Conservation (phyloP, 2,888 invertebrate genomes). For the Raillietiella orientalis region DNA sequence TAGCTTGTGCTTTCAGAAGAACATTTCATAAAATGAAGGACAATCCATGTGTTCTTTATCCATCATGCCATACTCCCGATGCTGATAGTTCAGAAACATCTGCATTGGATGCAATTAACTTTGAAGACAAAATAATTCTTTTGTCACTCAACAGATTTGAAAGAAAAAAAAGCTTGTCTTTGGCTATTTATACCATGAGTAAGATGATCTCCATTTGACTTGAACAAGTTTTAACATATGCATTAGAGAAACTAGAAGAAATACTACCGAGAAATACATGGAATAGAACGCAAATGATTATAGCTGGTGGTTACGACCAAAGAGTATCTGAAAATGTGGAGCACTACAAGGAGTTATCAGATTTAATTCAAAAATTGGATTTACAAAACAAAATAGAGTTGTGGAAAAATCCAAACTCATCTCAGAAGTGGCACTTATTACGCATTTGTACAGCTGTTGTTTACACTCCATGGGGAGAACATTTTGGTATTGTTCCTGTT, state of each 20-base stretch:
- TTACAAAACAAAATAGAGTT: slow-evolving; percentile 41
- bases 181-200: slow-evolving; percentile 52
- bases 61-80: slow-evolving; percentile 51
- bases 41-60: slow-evolving; percentile 58
- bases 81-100: slow-evolving; percentile 22
- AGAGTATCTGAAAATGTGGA: slow-evolving; percentile 56
- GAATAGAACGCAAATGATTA: slow-evolving; percentile 32
- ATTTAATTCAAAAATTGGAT: slow-evolving; percentile 25
- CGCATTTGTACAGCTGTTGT: slow-evolving; percentile 38
- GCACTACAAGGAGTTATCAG: slow-evolving; percentile 38
- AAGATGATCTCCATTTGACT: slow-evolving; percentile 10
- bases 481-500: slow-evolving; percentile 95
- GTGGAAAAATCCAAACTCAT: slow-evolving; percentile 55
- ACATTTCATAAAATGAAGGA: slow-evolving; percentile 41
- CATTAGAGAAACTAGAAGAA: too few species aligned
- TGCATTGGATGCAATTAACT: slow-evolving; percentile 10
- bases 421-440: slow-evolving; percentile 48
- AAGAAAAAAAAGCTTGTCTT: slow-evolving; percentile 65
- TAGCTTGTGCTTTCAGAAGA: slow-evolving; percentile 39
- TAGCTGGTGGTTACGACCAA: slow-evolving; percentile 88
- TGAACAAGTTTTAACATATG: too few species aligned
- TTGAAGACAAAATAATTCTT: slow-evolving; percentile 20
- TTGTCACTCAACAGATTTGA: slow-evolving; percentile 91
- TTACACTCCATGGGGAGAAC: slow-evolving; percentile 88
- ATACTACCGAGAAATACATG: slow-evolving; percentile 4